A percentile compares a stretch with the other conserved stretches of the same genome.
phyloP scores from a whole-genome alignment of 2,888 invertebrate species.

The Lucinisca nassula region DNA sequence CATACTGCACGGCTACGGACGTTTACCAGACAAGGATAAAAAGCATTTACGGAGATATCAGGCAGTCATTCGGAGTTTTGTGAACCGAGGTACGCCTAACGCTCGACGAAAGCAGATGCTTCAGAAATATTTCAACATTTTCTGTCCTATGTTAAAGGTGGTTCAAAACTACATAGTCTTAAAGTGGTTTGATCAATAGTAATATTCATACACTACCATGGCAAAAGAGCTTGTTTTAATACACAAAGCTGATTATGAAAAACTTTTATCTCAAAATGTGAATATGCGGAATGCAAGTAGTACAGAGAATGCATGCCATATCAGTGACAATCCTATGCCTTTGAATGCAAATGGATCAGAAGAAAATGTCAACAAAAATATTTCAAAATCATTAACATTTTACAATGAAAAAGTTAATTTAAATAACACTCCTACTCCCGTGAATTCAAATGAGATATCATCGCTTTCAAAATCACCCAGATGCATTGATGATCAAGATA shows the following conservation, averaged over 20 bases:
- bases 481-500: neutral
- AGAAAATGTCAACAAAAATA: neutral
- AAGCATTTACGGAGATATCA: neutral
- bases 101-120: neutral
- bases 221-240: no score
- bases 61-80: neutral
- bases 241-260: constrained; percentile 4
- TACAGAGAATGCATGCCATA: neutral
- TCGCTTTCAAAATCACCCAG: neutral
- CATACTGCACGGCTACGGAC: no score
- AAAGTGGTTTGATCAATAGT: no score
- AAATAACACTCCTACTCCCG: neutral
- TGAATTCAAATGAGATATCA: neutral
- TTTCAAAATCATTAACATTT: neutral
- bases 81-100: neutral
- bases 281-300: neutral
- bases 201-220: no score
- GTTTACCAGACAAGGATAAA: neutral
- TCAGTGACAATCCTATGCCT: neutral
- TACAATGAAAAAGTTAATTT: neutral
- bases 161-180: neutral
- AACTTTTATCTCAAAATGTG: neutral
- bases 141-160: neutral
- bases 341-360: neutral
- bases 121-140: neutral